Conservation (phyloP, 2,113 vertebrate species). For the Sterrhoptilus dennistouni region DNA sequence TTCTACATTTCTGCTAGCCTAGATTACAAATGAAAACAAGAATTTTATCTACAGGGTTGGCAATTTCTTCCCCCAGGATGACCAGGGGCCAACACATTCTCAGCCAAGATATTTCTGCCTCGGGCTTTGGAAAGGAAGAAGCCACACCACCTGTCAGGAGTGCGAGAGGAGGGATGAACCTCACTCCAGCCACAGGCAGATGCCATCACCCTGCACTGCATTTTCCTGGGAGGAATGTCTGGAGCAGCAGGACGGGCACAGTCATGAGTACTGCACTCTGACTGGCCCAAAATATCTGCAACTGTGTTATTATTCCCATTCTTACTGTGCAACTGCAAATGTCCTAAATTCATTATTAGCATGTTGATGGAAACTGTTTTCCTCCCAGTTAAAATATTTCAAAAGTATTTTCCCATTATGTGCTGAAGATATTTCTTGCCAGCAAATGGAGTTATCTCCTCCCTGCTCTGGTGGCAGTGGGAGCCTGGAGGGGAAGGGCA, state of each 20-base stretch:
- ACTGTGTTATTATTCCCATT: not conserved
- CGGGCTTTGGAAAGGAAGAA: not conserved
- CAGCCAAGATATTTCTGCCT: not conserved
- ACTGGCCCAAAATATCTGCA: not conserved
- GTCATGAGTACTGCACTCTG: rapidly evolving
- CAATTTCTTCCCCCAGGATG: not conserved
- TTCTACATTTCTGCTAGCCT: not conserved
- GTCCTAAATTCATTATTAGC: not conserved
- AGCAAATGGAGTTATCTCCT: not conserved
- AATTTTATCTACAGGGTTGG: not conserved
- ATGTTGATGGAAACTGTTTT: not conserved
- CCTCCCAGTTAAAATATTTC: not conserved
- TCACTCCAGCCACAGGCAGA: not conserved
- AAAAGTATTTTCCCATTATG: not conserved
- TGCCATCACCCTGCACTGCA: not conserved
- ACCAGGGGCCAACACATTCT: not conserved
- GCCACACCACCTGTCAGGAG: not conserved
- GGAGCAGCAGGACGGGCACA: not conserved
- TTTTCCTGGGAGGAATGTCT: not conserved
- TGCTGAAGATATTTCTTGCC: not conserved
- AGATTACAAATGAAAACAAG: not conserved
- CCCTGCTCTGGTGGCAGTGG: not conserved
- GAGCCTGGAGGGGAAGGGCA: not conserved
- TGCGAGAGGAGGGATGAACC: not conserved
- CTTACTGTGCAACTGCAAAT: not conserved